Percentiles rank a stretch among this genome's conserved stretches.
phyloP scores from a whole-genome alignment of 2,888 invertebrate genomes.

The Cremastinae sp. region DNA sequence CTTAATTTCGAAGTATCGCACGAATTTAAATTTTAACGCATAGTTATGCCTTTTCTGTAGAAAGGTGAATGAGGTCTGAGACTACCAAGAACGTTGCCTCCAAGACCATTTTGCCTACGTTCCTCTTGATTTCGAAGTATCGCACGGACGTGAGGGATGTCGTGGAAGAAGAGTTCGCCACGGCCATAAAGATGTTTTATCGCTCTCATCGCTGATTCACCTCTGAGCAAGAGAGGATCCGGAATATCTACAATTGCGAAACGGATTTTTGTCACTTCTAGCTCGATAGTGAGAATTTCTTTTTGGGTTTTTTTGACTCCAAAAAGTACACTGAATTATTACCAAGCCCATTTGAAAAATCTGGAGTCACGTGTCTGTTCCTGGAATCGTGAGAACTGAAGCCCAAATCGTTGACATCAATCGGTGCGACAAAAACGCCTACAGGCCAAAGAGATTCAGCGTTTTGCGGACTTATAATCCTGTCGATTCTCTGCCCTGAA shows the following conservation, averaged over 20 bases:
- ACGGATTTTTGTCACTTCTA: background rate
- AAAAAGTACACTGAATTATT: slow-evolving; percentile 39
- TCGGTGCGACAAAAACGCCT: slow-evolving; percentile 82
- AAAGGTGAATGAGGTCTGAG: slow-evolving; percentile 84
- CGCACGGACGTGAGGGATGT: slow-evolving; percentile 85
- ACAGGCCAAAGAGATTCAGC: slow-evolving; percentile 83
- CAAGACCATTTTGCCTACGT: slow-evolving; percentile 83
- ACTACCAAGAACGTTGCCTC: slow-evolving; percentile 84
- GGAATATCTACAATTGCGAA: slow-evolving; percentile 73
- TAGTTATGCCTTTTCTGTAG: slow-evolving; percentile 76
- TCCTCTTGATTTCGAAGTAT: slow-evolving; percentile 84
- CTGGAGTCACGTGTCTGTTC: slow-evolving; percentile 75
- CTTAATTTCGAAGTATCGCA: background rate
- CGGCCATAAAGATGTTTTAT: slow-evolving; percentile 82
- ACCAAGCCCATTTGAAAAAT: slow-evolving; percentile 80
- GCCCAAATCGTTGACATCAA: slow-evolving; percentile 77
- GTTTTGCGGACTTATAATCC: slow-evolving; percentile 70
- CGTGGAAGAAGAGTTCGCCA: slow-evolving; percentile 84
- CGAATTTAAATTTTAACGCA: slow-evolving; percentile 1
- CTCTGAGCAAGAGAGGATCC: slow-evolving; percentile 84
- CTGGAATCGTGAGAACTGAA: slow-evolving; percentile 77
- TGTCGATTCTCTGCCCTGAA: slow-evolving; percentile 50
- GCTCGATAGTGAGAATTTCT: background rate
- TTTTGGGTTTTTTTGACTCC: background rate
- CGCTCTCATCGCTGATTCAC: slow-evolving; percentile 82